phyloP scores from a whole-genome alignment of 2,113 vertebrate species.

The Helogale parvula region DNA sequence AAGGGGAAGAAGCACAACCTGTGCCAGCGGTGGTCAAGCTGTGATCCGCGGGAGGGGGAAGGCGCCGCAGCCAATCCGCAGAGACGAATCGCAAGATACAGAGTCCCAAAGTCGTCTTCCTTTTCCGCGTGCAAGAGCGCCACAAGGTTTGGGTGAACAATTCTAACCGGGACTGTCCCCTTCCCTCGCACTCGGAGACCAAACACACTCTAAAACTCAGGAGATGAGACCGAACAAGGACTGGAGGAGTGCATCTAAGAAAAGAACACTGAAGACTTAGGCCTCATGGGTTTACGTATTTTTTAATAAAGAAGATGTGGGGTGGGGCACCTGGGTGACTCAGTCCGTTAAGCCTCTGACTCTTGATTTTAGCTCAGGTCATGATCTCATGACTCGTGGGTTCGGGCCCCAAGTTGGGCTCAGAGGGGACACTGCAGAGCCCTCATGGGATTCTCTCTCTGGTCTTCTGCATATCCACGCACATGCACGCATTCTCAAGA shows the following conservation, averaged over 20 bases:
- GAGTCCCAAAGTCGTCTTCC: neutral
- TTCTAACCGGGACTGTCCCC: neutral
- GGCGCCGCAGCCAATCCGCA: neutral
- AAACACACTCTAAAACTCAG: neutral
- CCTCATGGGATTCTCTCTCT: too few species aligned
- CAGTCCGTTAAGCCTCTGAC: too few species aligned
- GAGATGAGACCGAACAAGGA: neutral
- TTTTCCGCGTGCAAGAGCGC: neutral
- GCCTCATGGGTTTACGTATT: neutral
- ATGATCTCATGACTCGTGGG: too few species aligned
- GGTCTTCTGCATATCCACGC: too few species aligned
- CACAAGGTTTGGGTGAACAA: neutral
- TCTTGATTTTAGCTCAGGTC: too few species aligned
- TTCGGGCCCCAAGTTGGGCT: too few species aligned
- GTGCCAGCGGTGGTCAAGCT: accelerated
- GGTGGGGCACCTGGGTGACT: too few species aligned
- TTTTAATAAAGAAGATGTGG: neutral
- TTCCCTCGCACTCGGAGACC: neutral
- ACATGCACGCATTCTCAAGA: too few species aligned
- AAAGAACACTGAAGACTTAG: neutral
- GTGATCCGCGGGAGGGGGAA: neutral
- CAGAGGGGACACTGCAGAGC: too few species aligned
- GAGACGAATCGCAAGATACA: neutral
- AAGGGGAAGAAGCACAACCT: neutral
- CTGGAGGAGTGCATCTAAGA: neutral